Evolutionary conservation across 1,140 invertebrate species (phyloP).

Genomic region (Catajapyx aquilonaris): DNA sequence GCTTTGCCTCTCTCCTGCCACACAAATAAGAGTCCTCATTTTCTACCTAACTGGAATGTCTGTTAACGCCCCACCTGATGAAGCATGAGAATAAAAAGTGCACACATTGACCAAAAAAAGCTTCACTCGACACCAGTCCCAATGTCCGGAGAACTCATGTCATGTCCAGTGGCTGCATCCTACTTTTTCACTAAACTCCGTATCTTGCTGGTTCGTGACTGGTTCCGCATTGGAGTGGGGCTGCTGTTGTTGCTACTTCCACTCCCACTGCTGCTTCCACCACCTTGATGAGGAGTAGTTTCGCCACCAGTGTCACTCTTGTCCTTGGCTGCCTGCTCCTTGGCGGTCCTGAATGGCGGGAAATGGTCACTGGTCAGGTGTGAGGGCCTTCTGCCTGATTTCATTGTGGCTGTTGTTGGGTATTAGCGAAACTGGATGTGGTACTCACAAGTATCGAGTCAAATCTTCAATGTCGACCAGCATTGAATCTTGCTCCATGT

Average conservation of each 20-base stretch:
- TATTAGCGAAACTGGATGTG: conserved; percentile 1
- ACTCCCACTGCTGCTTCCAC: too few relatives aligned
- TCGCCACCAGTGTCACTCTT: conserved; percentile 14
- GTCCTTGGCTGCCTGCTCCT: conserved; percentile 24
- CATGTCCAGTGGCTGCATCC: too few relatives aligned
- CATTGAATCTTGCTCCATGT: conserved; percentile 95
- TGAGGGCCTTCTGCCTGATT: not conserved
- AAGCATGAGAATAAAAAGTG: too few relatives aligned
- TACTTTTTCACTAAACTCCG: conserved; percentile 24
- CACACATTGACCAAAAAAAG: too few relatives aligned
- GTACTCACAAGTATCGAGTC: conserved; percentile 66
- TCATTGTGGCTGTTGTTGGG: not conserved
- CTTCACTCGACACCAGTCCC: too few relatives aligned
- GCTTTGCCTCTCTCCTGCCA: too few relatives aligned
- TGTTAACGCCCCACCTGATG: too few relatives aligned
- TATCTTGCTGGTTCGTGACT: conserved; percentile 23
- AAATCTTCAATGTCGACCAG: conserved; percentile 91
- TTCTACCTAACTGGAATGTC: too few relatives aligned
- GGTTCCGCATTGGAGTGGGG: conserved; percentile 13
- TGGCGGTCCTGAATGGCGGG: conserved; percentile 21
- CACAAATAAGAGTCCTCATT: too few relatives aligned
- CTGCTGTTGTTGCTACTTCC: conserved; percentile 21
- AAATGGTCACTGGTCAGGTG: conserved; percentile 2
- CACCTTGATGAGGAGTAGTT: too few relatives aligned
- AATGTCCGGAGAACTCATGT: too few relatives aligned